Base-by-base conservation (phyloP, 2,888 invertebrate genomes). In the Thera obeliscata region DNA sequence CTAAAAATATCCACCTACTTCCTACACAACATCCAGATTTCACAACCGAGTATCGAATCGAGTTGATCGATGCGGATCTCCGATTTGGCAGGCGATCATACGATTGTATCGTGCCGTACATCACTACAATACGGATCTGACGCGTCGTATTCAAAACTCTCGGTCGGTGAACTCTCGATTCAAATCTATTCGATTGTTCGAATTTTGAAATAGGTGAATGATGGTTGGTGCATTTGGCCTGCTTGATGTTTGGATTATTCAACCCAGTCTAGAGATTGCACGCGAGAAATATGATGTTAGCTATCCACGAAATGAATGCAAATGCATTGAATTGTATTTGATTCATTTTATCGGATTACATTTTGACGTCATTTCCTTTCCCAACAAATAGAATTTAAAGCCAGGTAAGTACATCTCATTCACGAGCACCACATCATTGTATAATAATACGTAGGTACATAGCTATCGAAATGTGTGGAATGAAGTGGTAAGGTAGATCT, bases 51-150 rank as follows among this genome's bases (percentile, higher is more conserved):
- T 69, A 69, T 69, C 69, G 71, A 62, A 56, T 61, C 54, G 70
- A 59, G 64, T 57, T 78, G 78, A 78, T 79, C 78, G 78, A 77
- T 71, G 69, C 73, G 74, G 73, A 73, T 71, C 71, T 71, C 78
- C 78, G 79, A 79, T 78, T 85, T 87, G 87, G 87, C 85, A 84
- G 74, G 73, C 79, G 83, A 83, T 83, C 84, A 80, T 81, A 82
- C 79, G 67, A 69, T 72, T 69, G 76, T 70, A 70, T 73, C 71
- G 72, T 77, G 78, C 43, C 56, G 64, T 68, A 68, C 72, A 70
- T 70, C 70, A 68, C 67, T 70, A 78, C 81, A 65, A 77, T 76
- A 81, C 80, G 66, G 66, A 71, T 72, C 66, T 72, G 71, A 72
- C 73, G 46, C 69, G 74, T 69, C 61, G 69, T 56, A 63, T 66